Base-by-base conservation (phyloP, 2,113 vertebrate species). In the Cnemophilus loriae region DNA sequence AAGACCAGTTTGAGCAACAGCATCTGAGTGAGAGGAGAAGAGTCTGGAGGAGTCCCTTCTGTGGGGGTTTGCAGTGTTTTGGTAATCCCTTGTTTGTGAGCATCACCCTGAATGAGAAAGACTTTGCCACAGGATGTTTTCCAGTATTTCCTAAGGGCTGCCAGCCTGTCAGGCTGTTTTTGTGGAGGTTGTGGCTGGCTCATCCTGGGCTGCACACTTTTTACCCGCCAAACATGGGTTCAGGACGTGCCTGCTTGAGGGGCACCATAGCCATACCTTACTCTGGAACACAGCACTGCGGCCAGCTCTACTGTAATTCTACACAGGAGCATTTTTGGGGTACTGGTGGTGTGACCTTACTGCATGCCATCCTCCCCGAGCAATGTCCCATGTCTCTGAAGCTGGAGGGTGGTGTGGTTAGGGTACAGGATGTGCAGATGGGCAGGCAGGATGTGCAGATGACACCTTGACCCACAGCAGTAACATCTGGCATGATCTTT, bases 361-460 rank as follows among this genome's bases (percentile, higher is more conserved):
- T 26, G 23, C 0, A 9, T 52, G 35, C 65, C 2, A 4, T 74
- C 22, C 55, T 75, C 30, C 56, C 30, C 0, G 0, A 15, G 33
- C 12, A 7, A 32, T 32, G 12, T 63, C 32, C 22, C 2, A 0
- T 18, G 44, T 57, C 22, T 69, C 49, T 76, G 41, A n/a, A 78
- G 69, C 6, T 39, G 24, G 41, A 22, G 4, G 18, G 8, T 39
- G 35, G 11, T 7, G 5, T 35, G 6, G 35, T 67, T 57, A 52
- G 24, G 53, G 7, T 30, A 37, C 14, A 30, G 13, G 13, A 59
- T 57, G 13, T 64, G 28, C 59, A 56, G 69, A 64, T 44, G 37
- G 42, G 32, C 22, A 57, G 16, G 13, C 35, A 71, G 41, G 50
- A 69, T 49, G 21, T 59, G 6, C 11, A 69, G 46, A 37, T 74